Evolutionary conservation across 1,140 invertebrate species (phyloP), one percentile per base, ranked within the genome.

Genomic region (Ylistrum balloti): DNA sequence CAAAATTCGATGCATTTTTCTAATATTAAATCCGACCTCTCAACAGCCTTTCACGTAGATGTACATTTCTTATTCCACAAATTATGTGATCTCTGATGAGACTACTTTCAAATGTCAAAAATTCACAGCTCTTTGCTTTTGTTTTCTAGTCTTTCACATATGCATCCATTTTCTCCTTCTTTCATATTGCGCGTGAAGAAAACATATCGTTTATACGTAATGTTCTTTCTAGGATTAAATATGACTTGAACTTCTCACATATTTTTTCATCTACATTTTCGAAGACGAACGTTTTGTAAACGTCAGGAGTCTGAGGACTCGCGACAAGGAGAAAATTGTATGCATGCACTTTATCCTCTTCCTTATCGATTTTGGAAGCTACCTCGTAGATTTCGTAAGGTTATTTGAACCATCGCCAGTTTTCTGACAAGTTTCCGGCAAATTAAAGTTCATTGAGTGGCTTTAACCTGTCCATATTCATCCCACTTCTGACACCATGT

Each of bases 171-270:
- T 85, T 90, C 41, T n/a, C 87, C 87, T 41, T 41, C 33, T 38
- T 13, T 28, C 45, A 48, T 86, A 33, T 3, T 22, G 0, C 86
- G n/a, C 9, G 89, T 90, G 86, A 32, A 38, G 38, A 90, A 90
- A 33, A 48, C 32, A 33, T 88, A 45, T 33, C 41, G 15, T 74
- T 88, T 45, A 48, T 45, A 87, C 33, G 86, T 90, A 32, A 45
- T 85, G 33, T 90, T 90, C 45, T 90, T 87, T n/a, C 56, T 74
- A 32, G 86, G 86, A 34, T 48, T 88, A 56, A 90, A 86, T 90
- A 90, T n/a, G 32, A n/a, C n/a, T 88, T 56, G 22, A 90, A 74
- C 74, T 88, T 33, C 22, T 87, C 41, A 33, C 32, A 33, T 10
- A 88, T 85, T 7, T 89, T 33, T 7, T 56, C 41, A 20, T 45